A percentile compares a stretch with the other conserved stretches of the same genome.
Evolutionary conservation across 2,888 invertebrate genomes (phyloP).

Genomic region (Terebella lapidaria): DNA sequence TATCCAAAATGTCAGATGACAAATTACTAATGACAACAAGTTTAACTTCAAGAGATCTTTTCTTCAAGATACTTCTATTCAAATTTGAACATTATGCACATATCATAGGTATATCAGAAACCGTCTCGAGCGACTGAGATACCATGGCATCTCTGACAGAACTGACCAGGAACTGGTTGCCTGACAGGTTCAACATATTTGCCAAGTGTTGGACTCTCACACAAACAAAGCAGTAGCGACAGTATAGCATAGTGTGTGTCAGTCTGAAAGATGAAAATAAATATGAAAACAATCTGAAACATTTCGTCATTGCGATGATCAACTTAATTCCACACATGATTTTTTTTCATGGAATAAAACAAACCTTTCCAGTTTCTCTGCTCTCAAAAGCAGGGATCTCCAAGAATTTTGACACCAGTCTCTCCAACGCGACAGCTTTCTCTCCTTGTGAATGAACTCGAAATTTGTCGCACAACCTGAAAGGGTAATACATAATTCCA

Average conservation of each 20-base stretch:
- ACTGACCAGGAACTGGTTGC: neutral
- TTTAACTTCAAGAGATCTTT: no score
- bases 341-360: no score
- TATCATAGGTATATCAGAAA: no score
- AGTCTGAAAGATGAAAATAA: conserved; percentile 32
- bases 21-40: no score
- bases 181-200: conserved; percentile 20
- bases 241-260: conserved; percentile 45
- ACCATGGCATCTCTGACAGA: no score
- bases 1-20: neutral
- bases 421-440: conserved; percentile 32
- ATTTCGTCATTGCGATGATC: neutral
- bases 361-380: conserved; percentile 34
- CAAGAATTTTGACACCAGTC: conserved; percentile 33
- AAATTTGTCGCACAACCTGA: conserved; percentile 41
- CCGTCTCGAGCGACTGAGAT: no score
- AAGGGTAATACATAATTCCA: no score
- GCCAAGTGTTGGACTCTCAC: conserved; percentile 33
- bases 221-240: conserved; percentile 33
- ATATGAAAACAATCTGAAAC: neutral
- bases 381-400: conserved; percentile 32
- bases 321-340: neutral
- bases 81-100: no score
- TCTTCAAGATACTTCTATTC: no score
- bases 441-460: conserved; percentile 38